phyloP scores from a whole-genome alignment of 2,888 invertebrate genomes.

The Dryocosmus kuriphilus region DNA sequence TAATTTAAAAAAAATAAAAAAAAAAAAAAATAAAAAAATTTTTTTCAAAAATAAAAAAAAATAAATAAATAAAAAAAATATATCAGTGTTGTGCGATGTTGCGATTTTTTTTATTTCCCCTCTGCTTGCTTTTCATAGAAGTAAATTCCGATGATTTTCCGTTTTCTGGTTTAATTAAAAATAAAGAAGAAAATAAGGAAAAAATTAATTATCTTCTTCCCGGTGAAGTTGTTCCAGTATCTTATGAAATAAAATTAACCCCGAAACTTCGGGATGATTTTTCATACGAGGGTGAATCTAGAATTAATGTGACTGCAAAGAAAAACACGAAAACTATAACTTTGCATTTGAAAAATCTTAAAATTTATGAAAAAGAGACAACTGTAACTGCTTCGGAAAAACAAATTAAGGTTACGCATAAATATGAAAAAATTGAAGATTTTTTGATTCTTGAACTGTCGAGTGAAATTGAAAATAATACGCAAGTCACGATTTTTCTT shows the following conservation, averaged over 20 bases:
- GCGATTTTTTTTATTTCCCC: background rate
- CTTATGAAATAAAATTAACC: constrained; percentile 79
- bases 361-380: constrained; percentile 58
- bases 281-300: constrained; percentile 77
- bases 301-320: constrained; percentile 75
- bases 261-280: constrained; percentile 78
- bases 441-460: constrained; percentile 43
- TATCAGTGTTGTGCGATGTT: constrained; percentile 2
- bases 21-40: background rate
- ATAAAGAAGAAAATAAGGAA: background rate
- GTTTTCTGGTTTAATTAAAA: background rate
- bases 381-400: background rate
- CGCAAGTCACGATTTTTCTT: constrained; percentile 79
- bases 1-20: background rate
- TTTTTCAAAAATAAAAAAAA: no score
- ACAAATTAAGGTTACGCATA: background rate
- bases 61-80: background rate
- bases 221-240: constrained; percentile 74
- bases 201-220: constrained; percentile 79
- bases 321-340: constrained; percentile 73
- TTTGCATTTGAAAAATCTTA: constrained; percentile 78
- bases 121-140: background rate
- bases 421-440: background rate
- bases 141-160: background rate
- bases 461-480: constrained; percentile 76